Evolutionary conservation across 2,888 invertebrate genomes (phyloP).

Genomic region (Diarsia rubi): DNA sequence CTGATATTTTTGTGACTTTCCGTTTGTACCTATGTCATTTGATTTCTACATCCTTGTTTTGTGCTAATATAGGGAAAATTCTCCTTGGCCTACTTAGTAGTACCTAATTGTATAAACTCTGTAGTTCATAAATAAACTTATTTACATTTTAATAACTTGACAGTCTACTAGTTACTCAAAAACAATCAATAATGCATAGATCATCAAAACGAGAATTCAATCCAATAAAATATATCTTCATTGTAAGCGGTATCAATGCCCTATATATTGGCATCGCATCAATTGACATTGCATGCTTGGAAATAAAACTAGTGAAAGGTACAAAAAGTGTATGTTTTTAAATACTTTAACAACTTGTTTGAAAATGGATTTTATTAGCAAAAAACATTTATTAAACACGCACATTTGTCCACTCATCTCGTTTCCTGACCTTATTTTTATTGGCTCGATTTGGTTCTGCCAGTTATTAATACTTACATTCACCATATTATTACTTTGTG

Average conservation of each 20-base stretch:
- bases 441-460: neutral
- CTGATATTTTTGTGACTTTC: neutral
- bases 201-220: constrained; percentile 7
- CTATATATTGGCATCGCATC: neutral
- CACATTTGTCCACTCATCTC: neutral
- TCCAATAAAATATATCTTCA: neutral
- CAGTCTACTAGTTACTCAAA: neutral
- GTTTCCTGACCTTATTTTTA: neutral
- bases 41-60: neutral
- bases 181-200: neutral
- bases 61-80: neutral
- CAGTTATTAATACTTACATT: neutral
- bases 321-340: neutral
- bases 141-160: neutral
- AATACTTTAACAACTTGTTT: constrained; percentile 5
- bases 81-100: neutral
- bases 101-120: neutral
- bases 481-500: constrained; percentile 29
- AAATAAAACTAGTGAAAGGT: neutral
- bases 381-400: constrained; percentile 6
- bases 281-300: neutral
- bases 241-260: neutral
- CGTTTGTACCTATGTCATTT: neutral
- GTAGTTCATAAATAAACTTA: neutral
- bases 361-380: neutral